These are phyloP conservation scores for Mobula hypostoma DNA, from an alignment of 2,113 vertebrate species.

Conservation along the genomic window DNA sequence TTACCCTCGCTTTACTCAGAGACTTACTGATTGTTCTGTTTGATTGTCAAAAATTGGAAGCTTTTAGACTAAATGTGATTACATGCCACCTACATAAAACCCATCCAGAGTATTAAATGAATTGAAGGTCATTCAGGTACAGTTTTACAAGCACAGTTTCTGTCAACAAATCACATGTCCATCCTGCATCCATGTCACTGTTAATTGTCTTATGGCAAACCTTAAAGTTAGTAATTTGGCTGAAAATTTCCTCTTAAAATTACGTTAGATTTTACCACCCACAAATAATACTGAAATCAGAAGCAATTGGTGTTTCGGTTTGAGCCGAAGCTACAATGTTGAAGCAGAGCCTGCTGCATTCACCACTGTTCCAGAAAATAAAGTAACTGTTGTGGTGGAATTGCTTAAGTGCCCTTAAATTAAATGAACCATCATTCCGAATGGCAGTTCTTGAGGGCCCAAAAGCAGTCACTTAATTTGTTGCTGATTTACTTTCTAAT, in stretches of 20 bases:
- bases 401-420: background rate
- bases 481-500: background rate
- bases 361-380: background rate
- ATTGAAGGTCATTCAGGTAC: background rate
- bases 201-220: background rate
- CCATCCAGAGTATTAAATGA: background rate
- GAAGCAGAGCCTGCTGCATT: background rate
- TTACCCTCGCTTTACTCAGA: background rate
- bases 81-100: background rate
- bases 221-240: background rate
- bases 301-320: background rate
- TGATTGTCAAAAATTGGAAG: constrained; percentile 13
- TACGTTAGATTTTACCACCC: background rate
- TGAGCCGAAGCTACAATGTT: background rate
- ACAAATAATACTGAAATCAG: background rate
- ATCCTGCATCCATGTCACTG: background rate
- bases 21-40: background rate
- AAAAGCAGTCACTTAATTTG: background rate
- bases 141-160: too few relatives aligned
- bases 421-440: background rate
- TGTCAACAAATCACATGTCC: background rate
- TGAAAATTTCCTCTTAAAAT: background rate
- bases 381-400: background rate
- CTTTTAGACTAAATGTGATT: constrained; percentile 29
- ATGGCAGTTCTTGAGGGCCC: background rate